phyloP scores from a whole-genome alignment of 2,113 vertebrate genomes.

The Ophthalmolycus amberensis region DNA sequence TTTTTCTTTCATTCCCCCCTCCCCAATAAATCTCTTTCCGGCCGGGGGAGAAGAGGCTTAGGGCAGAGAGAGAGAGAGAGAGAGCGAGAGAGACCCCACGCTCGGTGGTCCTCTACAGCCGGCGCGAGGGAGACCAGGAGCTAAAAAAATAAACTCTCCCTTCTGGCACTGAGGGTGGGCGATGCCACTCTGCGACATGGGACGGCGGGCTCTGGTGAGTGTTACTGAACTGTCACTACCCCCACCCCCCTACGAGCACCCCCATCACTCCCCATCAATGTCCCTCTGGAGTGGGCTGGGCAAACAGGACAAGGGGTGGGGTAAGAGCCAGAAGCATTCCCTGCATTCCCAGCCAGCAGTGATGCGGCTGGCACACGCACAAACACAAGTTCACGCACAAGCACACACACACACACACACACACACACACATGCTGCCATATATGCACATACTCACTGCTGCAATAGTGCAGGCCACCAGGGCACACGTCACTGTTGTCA shows the following conservation, averaged over 20 bases:
- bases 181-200: constrained; percentile 89
- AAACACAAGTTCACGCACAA: constrained; percentile 44
- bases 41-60: constrained; percentile 83
- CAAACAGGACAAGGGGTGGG: constrained; percentile 59
- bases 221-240: constrained; percentile 91
- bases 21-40: constrained; percentile 76
- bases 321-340: constrained; percentile 84
- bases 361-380: constrained; percentile 66
- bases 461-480: constrained; percentile 61
- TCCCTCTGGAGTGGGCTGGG: constrained; percentile 64
- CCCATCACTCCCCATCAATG: constrained; percentile 71
- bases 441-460: constrained; percentile 38
- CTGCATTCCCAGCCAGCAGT: constrained; percentile 79
- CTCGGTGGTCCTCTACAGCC: constrained; percentile 92
- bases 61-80: constrained; percentile 65
- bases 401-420: not conserved
- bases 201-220: constrained; percentile 92
- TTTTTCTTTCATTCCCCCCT: constrained; percentile 81
- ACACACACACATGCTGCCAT: constrained; percentile 2
- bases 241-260: constrained; percentile 21
- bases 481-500: constrained; percentile 79
- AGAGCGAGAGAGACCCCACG: constrained; percentile 70
- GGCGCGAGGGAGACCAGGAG: constrained; percentile 84
- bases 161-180: constrained; percentile 95
- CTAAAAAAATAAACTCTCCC: constrained; percentile 96